Base-by-base conservation (phyloP, 1,140 invertebrate genomes). In the Vanessa tameamea region DNA sequence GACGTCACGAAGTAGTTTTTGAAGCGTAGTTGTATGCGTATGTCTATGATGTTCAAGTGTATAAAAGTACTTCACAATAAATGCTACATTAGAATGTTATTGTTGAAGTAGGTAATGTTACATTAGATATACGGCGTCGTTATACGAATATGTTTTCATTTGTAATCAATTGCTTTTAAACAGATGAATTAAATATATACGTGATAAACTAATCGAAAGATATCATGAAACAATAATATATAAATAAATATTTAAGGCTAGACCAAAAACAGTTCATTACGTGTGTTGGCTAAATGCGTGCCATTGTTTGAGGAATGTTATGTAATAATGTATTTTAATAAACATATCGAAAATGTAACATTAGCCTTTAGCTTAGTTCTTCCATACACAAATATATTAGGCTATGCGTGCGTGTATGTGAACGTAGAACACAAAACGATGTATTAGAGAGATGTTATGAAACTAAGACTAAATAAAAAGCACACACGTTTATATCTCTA, bases 281-380 rank as follows among this genome's bases (percentile, higher is more conserved):
- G 63, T 66, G 55, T 72, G 71, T 86, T 87, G 86, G 90, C 89
- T 86, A 79, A 83, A 84, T 73, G 79, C 79, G 89, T 92, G 90
- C 90, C 90, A 92, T 92, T 84, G 83, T 86, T 87, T 82, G 79
- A 75, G 82, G 87, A 77, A 84, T 86, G 83, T 86, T 89, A 85
- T 86, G 77, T 88, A 85, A 86, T 84, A 86, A 87, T 84, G 80
- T 87, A 86, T 85, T 87, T 87, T 85, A 88, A 87, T 84, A 82
- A 87, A 92, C 90, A 92, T 92, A 92, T 92, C 90, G 89, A 86
- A 82, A 87, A 75, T 85, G 84, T 90, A 88, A 91, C 85, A 78
- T 88, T 91, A 91, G 88, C 87, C 85, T 89, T 91, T 92, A 92
- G 90, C 78, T 82, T 92, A 92, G 89, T 82, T 90, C 91, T 92